phyloP scores from a whole-genome alignment of 2,113 vertebrate genomes.

The Octodon degus region DNA sequence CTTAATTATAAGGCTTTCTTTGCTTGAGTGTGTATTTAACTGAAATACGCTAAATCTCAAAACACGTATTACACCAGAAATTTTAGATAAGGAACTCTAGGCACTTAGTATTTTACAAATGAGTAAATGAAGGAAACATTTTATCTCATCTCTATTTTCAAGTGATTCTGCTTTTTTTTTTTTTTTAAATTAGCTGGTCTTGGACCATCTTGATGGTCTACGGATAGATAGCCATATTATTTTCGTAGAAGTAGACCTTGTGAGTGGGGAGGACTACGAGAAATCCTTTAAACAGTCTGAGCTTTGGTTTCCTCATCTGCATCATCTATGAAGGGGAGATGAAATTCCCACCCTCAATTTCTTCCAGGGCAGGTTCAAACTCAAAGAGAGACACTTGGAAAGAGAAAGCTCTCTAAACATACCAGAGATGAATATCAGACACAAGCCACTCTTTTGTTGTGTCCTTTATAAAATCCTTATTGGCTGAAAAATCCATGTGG shows the following conservation, averaged over 20 bases:
- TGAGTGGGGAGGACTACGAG: neutral
- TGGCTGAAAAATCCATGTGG: neutral
- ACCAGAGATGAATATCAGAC: neutral
- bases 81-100: neutral
- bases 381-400: neutral
- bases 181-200: neutral
- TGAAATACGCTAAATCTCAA: slow-evolving; percentile 62
- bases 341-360: neutral
- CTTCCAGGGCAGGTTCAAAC: neutral
- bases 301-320: neutral
- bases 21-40: neutral
- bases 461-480: neutral
- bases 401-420: neutral
- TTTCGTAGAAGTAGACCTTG: neutral
- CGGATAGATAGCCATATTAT: neutral
- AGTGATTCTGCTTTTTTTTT: neutral
- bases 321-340: neutral
- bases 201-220: neutral
- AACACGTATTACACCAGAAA: neutral
- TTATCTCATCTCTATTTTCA: neutral
- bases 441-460: neutral
- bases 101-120: neutral
- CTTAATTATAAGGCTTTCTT: slow-evolving; percentile 33
- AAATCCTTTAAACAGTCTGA: slow-evolving; percentile 4
- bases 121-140: slow-evolving; percentile 24